These are phyloP conservation scores for Rhagonycha lutea DNA, from an alignment of 2,888 invertebrate genomes.

Conservation along the genomic window DNA sequence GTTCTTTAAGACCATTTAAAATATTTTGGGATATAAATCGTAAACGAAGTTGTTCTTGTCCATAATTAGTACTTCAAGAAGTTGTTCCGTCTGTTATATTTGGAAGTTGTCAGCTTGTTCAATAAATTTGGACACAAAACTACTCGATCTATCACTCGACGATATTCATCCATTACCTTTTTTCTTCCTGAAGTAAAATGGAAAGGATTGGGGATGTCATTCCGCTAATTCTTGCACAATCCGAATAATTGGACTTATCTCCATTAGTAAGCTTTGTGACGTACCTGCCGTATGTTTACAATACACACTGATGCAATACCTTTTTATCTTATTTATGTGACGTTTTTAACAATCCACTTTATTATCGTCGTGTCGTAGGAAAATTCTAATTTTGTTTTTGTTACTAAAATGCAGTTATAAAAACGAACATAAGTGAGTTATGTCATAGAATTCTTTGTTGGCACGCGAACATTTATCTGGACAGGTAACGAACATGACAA, in stretches of 20 bases:
- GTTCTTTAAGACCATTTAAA: not conserved
- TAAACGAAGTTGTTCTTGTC: not conserved
- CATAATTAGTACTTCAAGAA: not conserved
- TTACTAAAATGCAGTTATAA: not conserved
- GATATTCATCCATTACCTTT: too few relatives aligned
- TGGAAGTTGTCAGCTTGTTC: not conserved
- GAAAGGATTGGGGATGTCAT: not conserved
- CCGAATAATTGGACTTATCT: not conserved
- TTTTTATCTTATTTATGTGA: not conserved
- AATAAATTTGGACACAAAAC: not conserved
- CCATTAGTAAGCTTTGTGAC: not conserved
- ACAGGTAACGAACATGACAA: constrained; percentile 28
- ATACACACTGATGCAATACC: not conserved
- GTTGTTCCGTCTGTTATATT: not conserved
- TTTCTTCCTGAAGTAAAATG: too few relatives aligned
- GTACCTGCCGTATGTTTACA: not conserved
- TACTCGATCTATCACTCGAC: too few relatives aligned
- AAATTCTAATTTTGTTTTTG: not conserved
- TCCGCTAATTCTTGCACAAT: not conserved
- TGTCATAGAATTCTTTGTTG: constrained; percentile 19
- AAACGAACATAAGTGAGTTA: constrained; percentile 13
- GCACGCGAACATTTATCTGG: constrained; percentile 28
- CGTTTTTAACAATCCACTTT: not conserved
- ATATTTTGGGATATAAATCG: not conserved
- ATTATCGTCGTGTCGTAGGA: not conserved